Conservation (phyloP, 2,888 invertebrate species). For the Yponomeuta malinellus region DNA sequence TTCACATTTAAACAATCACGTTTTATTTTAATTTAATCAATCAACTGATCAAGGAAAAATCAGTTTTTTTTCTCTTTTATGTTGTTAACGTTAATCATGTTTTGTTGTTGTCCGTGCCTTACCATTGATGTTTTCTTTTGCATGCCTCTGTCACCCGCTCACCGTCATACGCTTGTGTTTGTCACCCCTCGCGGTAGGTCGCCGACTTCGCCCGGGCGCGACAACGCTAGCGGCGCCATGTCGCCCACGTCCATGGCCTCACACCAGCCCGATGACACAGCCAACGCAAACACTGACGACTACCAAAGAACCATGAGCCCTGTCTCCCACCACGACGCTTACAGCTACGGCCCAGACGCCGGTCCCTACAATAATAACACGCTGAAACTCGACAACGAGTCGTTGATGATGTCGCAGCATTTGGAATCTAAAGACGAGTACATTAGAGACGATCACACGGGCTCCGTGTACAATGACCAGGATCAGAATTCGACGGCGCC, state of each 20-base stretch:
- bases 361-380: slow-evolving; percentile 64
- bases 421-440: slow-evolving; percentile 59
- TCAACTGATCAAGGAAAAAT: slow-evolving; percentile 5
- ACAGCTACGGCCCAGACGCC: slow-evolving; percentile 59
- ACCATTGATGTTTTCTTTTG: slow-evolving; percentile 49
- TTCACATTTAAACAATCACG: slow-evolving; percentile 8
- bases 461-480: slow-evolving; percentile 54
- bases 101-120: slow-evolving; percentile 33
- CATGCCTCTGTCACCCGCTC: slow-evolving; percentile 73
- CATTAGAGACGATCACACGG: slow-evolving; percentile 50
- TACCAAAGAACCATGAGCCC: slow-evolving; percentile 61
- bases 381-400: slow-evolving; percentile 66
- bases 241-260: slow-evolving; percentile 59
- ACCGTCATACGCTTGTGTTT: slow-evolving; percentile 71
- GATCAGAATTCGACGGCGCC: slow-evolving; percentile 42
- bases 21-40: slow-evolving; percentile 6
- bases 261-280: slow-evolving; percentile 34
- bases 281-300: slow-evolving; percentile 47
- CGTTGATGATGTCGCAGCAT: slow-evolving; percentile 61
- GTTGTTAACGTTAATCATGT: slow-evolving; percentile 30
- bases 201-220: slow-evolving; percentile 52
- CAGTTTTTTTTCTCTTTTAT: neutral
- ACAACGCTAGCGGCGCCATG: slow-evolving; percentile 59
- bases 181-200: slow-evolving; percentile 61
- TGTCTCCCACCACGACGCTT: slow-evolving; percentile 76